These are phyloP conservation scores for Semnopithecus entellus DNA, from an alignment of 2,113 vertebrate species.

Conservation along the genomic window DNA sequence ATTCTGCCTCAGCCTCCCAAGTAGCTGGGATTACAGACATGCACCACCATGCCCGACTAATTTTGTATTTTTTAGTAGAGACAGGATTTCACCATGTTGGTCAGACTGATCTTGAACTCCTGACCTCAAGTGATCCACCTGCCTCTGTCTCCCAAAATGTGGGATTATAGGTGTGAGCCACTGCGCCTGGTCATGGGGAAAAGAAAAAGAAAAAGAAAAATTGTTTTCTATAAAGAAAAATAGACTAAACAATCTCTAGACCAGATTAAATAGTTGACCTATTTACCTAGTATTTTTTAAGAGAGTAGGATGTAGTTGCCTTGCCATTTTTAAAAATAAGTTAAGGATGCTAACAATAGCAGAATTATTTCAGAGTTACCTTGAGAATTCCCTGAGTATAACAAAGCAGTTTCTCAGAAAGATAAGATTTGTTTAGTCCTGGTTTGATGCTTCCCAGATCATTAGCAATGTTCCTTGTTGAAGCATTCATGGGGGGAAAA, in stretches of 20 bases:
- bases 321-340: background rate
- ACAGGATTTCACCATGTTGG: no score
- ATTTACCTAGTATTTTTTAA: background rate
- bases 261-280: no score
- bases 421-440: background rate
- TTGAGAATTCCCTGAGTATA: background rate
- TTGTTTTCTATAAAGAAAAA: background rate
- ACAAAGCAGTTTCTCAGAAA: background rate
- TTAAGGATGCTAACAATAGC: background rate
- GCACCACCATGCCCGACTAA: no score
- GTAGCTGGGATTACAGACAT: no score
- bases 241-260: background rate
- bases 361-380: background rate
- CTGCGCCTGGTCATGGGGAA: background rate
- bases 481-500: no score
- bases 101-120: no score
- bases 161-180: no score
- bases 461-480: background rate
- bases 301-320: accelerated
- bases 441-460: background rate
- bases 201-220: background rate
- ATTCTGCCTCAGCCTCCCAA: no score
- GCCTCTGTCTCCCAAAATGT: no score
- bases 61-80: no score
- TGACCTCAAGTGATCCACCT: no score